Evolutionary conservation across 2,888 invertebrate genomes (phyloP), one percentile per base, ranked within the genome.

Genomic region (Philhelius pedissequus): DNA sequence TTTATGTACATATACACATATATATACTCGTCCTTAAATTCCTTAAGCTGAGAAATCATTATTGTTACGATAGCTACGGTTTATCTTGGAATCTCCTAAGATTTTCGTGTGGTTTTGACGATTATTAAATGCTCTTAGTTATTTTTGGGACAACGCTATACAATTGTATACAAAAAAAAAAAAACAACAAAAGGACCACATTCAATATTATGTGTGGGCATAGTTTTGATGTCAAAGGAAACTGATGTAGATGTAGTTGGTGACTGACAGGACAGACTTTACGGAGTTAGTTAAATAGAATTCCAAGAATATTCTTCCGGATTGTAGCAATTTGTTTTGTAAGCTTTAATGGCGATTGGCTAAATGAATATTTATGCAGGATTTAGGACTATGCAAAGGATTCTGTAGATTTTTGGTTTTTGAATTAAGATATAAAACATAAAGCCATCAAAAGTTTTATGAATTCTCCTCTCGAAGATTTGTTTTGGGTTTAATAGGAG

Each of bases 71-170:
- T 62, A 8, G 45, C 45, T 48, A n/a, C n/a, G 43, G 62, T 45
- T 30, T 62, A 8, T 45, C 45, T 45, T 62, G 30, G 18, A 60
- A 60, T 60, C 25, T 40, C 18, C 45, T 20, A 30, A 62, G 45
- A 62, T 64, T 64, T 48, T 7, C 27, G 45, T 27, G 45, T 43
- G 62, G 62, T 64, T 64, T 48, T 48, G 48, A 45, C 25, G 32
- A 64, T 64, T 64, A 64, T 48, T 27, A 64, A 64, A 64, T 64
- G 32, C 15, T 64, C 48, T 45, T 48, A 20, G 15, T 64, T 60
- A 60, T 32, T 64, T 64, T 64, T 20, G 64, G 27, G 25, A 40
- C 22, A 18, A 18, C 11, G 22, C 13, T 48, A 25, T 22, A 48
- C 22, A 56, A 27, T 9, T 48, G 22, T 48, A 25, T 22, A 48